These are phyloP conservation scores for Eledone cirrhosa DNA, from an alignment of 2,888 invertebrate species.

Conservation along the genomic window DNA sequence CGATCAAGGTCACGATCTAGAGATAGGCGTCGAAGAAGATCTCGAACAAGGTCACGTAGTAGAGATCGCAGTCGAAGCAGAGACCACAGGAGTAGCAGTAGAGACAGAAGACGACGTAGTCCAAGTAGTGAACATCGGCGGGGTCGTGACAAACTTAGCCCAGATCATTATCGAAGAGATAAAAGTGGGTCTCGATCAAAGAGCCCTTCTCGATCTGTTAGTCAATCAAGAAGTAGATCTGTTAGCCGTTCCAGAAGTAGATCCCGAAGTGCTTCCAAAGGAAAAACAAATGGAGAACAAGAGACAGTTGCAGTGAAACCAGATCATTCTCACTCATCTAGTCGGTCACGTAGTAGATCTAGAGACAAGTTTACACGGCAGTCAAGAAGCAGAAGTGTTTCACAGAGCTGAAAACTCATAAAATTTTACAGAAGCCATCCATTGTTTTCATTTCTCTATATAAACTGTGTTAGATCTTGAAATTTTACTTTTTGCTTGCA, in stretches of 20 bases:
- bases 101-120: slow-evolving; percentile 32
- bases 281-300: slow-evolving; percentile 29
- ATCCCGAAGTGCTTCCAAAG: slow-evolving; percentile 24
- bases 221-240: slow-evolving; percentile 31
- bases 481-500: no score
- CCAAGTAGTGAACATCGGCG: slow-evolving; percentile 22
- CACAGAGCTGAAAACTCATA: slow-evolving; percentile 17
- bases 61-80: slow-evolving; percentile 31
- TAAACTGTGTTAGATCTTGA: no score
- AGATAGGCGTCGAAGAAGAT: slow-evolving; percentile 32
- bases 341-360: slow-evolving; percentile 27
- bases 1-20: slow-evolving; percentile 34
- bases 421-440: neutral
- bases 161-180: neutral
- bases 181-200: slow-evolving; percentile 28
- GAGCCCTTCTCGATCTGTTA: slow-evolving; percentile 23
- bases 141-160: slow-evolving; percentile 15
- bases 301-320: slow-evolving; percentile 5
- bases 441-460: no score
- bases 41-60: slow-evolving; percentile 26
- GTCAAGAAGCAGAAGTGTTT: slow-evolving; percentile 31
- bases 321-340: slow-evolving; percentile 12
- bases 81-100: slow-evolving; percentile 32
- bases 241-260: slow-evolving; percentile 31
- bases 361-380: slow-evolving; percentile 30